Base-by-base conservation (phyloP, 1,140 invertebrate genomes). In the Oreohelix idahoensis region DNA sequence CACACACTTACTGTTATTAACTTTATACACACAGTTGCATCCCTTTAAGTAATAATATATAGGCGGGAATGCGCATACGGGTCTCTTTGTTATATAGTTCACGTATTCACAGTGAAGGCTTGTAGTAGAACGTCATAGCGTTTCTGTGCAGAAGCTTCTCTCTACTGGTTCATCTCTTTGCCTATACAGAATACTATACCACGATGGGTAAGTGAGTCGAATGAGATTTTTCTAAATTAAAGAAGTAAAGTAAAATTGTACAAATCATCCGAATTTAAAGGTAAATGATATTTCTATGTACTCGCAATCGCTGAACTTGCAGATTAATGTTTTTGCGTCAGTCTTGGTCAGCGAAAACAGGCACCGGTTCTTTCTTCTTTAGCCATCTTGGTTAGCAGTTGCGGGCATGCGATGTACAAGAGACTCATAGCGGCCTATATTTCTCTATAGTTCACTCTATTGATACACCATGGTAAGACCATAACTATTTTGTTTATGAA, bases 331-430 rank as follows among this genome's bases (percentile, higher is more conserved):
- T 83, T 79, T 58, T 51, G 63, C 49, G 84, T 51, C 81, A 81
- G 63, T 58, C 77, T 85, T 85, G 49, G 74, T 36, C 4, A 23
- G 42, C 70, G 80, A 75, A 82, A 74, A 70, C 77, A 76, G 81
- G 45, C 84, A 83, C 73, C 84, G 81, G 82, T 85, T 82, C 81
- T 83, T 81, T 83, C 81, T 70, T 71, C 81, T 77, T 75, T 85
- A 85, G 84, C 84, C 84, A 85, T 85, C 42, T 85, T 85, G 84
- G 78, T 85, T 85, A 69, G 38, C 36, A 32, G n/a, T 49, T 13
- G 49, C 26, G 70, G 70, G 81, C 81, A 69, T 53, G 79, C 70
- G 45, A 71, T 63, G 58, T 74, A 75, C 29, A 79, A 77, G 66
- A 63, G 51, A 49, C 75, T 81, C 32, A 35, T 79, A 73, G 71